phyloP scores from a whole-genome alignment of 2,113 vertebrate genomes.

The Prunella himalayana region DNA sequence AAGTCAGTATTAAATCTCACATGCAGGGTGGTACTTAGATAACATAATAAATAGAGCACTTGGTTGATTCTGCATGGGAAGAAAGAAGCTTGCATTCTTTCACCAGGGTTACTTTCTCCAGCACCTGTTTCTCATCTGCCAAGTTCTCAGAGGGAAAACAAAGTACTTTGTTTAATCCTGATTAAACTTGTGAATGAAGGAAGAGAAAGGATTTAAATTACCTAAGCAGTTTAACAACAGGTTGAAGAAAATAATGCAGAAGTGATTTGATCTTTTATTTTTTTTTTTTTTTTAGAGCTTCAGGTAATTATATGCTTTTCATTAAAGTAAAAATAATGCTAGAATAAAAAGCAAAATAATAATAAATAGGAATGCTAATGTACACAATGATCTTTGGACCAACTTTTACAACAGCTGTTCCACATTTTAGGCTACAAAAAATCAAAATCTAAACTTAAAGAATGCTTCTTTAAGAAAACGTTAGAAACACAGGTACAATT shows the following conservation, averaged over 20 bases:
- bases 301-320: not conserved
- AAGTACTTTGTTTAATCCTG: not conserved
- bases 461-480: not conserved
- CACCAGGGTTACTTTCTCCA: not conserved
- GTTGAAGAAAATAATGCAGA: not conserved
- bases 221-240: not conserved
- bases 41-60: not conserved
- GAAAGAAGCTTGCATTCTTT: not conserved
- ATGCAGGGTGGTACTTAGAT: not conserved
- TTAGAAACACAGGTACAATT: not conserved
- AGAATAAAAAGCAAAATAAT: not conserved
- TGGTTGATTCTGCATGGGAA: not conserved
- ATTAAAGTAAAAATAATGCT: not conserved
- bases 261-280: not conserved
- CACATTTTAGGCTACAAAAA: not conserved
- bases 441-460: not conserved
- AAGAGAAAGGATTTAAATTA: not conserved
- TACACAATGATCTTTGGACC: not conserved
- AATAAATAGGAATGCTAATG: not conserved
- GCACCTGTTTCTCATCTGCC: slow-evolving; percentile 5
- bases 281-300: not conserved
- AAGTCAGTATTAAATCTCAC: not conserved
- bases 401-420: not conserved
- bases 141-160: not conserved
- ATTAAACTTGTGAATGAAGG: not conserved